These are phyloP conservation scores for Heteromormyrus szaboi DNA, from an alignment of 2,797 vertebrate genomes.

Conservation along the genomic window DNA sequence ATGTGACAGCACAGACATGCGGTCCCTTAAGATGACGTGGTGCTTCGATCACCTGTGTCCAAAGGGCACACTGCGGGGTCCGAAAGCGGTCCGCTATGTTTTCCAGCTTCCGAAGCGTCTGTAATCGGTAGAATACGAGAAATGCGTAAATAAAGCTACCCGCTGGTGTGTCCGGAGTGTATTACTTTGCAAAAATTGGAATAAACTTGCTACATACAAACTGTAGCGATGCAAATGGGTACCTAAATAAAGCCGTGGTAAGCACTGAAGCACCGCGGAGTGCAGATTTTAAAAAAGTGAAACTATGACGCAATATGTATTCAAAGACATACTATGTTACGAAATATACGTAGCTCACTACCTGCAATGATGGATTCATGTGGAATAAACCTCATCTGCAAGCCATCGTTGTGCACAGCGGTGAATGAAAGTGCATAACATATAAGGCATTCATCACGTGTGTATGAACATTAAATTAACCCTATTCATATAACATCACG, in stretches of 20 bases:
- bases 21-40: slow-evolving; percentile 17
- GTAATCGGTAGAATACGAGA: neutral
- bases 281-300: neutral
- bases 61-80: neutral
- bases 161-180: neutral
- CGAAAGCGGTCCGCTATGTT: neutral
- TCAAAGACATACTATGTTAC: neutral
- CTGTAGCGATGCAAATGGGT: neutral
- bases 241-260: neutral
- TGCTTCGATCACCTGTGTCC: neutral
- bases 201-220: neutral
- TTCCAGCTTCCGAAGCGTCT: neutral
- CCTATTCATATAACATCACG: neutral
- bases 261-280: neutral
- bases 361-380: neutral
- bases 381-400: neutral
- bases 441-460: neutral
- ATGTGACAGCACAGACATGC: slow-evolving; percentile 32
- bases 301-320: neutral
- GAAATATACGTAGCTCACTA: neutral
- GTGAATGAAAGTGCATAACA: neutral
- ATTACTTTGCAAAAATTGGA: neutral
- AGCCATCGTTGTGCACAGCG: neutral
- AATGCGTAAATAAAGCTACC: neutral
- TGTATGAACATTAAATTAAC: neutral